Percentiles rank a stretch among this genome's conserved stretches.
Conservation (phyloP, 2,113 vertebrate species). For the Nannobrachium achirus region DNA sequence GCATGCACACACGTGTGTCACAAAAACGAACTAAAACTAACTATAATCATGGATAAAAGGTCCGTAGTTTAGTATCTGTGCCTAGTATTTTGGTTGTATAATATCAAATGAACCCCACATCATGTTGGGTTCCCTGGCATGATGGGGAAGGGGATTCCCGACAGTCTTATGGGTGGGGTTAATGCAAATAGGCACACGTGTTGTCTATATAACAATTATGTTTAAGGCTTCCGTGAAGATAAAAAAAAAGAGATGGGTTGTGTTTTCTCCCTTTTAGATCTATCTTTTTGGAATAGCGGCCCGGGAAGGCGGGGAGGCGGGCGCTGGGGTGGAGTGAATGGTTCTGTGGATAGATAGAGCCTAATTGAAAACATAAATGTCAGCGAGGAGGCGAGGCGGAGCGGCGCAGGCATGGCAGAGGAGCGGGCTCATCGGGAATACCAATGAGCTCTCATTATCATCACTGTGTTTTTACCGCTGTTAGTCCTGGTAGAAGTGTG, state of each 20-base stretch:
- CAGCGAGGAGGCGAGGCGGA: slow-evolving; percentile 53
- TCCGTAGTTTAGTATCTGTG: too few relatives aligned
- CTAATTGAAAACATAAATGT: slow-evolving; percentile 73
- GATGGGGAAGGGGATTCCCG: slow-evolving; percentile 4
- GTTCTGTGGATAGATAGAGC: slow-evolving; percentile 8
- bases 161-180: not conserved
- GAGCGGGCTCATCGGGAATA: slow-evolving; percentile 53
- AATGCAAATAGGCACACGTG: too few relatives aligned
- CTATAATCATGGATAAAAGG: slow-evolving; percentile 26
- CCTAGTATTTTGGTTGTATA: too few relatives aligned
- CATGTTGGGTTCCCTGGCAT: slow-evolving; percentile 13
- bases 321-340: slow-evolving; percentile 24
- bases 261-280: not conserved
- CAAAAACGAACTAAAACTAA: not conserved
- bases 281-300: not conserved
- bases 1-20: too few relatives aligned
- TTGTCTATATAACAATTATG: not conserved
- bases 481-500: not conserved
- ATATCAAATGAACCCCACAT: slow-evolving; percentile 41
- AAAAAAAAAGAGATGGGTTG: not conserved
- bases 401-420: slow-evolving; percentile 22
- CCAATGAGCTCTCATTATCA: slow-evolving; percentile 60
- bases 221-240: not conserved
- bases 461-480: slow-evolving; percentile 36
- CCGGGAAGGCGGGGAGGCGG: slow-evolving; percentile 19